Conservation (phyloP, 1,140 invertebrate genomes). For the Pectinophora gossypiella region DNA sequence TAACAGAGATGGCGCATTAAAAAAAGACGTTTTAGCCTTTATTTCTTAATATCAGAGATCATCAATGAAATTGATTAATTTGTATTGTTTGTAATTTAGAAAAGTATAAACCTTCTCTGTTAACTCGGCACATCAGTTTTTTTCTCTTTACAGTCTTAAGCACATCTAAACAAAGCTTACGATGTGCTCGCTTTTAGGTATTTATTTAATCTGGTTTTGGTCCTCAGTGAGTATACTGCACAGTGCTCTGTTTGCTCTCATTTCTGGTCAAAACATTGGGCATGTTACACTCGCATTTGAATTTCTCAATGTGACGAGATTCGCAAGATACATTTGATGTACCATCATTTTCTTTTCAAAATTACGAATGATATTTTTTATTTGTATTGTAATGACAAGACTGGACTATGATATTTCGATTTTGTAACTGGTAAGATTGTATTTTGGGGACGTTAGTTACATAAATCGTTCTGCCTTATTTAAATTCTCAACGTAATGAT, state of each 20-base stretch:
- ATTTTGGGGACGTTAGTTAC: too few species aligned
- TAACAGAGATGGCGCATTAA: background rate
- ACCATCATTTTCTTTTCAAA: background rate
- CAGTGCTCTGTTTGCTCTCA: background rate
- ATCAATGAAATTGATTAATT: too few species aligned
- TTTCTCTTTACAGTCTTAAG: background rate
- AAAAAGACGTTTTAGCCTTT: too few species aligned
- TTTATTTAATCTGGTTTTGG: background rate
- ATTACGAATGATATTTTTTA: background rate
- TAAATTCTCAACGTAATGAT: too few species aligned
- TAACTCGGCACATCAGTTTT: background rate
- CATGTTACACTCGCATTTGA: background rate
- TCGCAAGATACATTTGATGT: too few species aligned
- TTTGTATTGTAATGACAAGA: background rate
- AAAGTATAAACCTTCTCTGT: background rate
- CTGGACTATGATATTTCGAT: too few species aligned
- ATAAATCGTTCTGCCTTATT: too few species aligned
- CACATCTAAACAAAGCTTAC: background rate
- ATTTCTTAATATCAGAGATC: too few species aligned
- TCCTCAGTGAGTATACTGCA: background rate
- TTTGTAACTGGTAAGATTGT: too few species aligned
- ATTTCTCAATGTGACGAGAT: background rate
- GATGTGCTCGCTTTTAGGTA: background rate
- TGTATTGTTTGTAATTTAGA: too few species aligned
- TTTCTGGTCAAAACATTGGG: background rate